These are phyloP conservation scores for Siniperca obscura DNA, from an alignment of 2,797 vertebrate genomes.

Conservation along the genomic window DNA sequence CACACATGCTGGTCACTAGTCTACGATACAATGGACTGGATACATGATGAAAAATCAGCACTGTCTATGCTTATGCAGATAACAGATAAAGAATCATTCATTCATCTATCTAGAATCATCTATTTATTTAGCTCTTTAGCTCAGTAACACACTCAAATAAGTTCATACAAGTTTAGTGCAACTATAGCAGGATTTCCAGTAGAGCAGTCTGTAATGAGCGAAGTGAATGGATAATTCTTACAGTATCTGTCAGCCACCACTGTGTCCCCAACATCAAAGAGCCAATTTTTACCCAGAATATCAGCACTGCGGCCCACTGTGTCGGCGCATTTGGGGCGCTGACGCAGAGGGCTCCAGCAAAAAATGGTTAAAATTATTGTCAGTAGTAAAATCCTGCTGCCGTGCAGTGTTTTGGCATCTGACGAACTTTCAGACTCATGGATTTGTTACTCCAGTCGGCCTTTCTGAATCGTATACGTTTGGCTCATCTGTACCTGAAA, in stretches of 20 bases:
- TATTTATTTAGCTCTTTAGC: background rate
- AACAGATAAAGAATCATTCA: background rate
- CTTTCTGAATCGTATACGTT: background rate
- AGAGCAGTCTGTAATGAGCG: background rate
- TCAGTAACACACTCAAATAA: background rate
- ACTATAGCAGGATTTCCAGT: background rate
- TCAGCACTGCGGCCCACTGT: background rate
- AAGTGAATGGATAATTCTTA: background rate
- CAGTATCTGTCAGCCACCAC: background rate
- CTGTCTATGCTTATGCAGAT: slow-evolving; percentile 1
- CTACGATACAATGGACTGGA: slow-evolving; percentile 41
- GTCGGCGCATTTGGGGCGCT: background rate
- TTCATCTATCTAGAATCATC: background rate
- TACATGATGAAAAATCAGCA: slow-evolving; percentile 1
- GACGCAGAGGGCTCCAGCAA: background rate
- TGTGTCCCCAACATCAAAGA: slow-evolving; percentile 1
- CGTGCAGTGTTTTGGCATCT: background rate
- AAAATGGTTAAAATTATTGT: background rate
- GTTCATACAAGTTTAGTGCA: background rate
- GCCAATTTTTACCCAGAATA: background rate
- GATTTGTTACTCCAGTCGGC: background rate
- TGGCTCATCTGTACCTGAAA: background rate
- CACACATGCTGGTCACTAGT: slow-evolving; percentile 16
- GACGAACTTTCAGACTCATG: background rate
- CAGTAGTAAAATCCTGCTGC: background rate